phyloP scores from a whole-genome alignment of 30 jellyfish, hydroid and myxozoan genomes.

The Catostylus mosaicus region DNA sequence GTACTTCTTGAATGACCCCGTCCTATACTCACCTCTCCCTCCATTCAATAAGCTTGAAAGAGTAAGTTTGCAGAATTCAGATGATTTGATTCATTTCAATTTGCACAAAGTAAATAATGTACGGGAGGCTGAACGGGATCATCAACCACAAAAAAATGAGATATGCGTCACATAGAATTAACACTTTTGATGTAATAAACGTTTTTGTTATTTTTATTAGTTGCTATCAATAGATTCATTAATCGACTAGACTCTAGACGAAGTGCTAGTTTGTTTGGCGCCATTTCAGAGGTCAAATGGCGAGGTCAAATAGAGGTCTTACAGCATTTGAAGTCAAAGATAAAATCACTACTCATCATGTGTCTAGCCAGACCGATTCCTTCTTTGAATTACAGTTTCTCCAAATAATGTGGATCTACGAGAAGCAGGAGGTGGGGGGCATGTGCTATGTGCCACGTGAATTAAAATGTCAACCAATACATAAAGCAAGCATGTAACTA shows the following conservation, averaged over 20 bases:
- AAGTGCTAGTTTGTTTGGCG: constrained; percentile 56
- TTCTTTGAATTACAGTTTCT: neutral
- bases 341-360: neutral
- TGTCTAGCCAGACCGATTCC: neutral
- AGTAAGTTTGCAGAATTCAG: too few relatives aligned
- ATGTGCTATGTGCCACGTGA: neutral
- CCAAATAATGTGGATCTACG: neutral
- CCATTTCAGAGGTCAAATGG: constrained; percentile 59
- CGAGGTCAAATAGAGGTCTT: constrained; percentile 49
- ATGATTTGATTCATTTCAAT: constrained; percentile 6
- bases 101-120: neutral
- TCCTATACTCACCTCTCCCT: too few relatives aligned
- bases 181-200: constrained; percentile 39
- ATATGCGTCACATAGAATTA: constrained; percentile 29
- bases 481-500: neutral
- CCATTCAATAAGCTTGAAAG: too few relatives aligned
- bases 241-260: constrained; percentile 58
- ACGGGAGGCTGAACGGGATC: neutral
- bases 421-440: neutral
- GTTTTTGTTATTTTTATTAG: constrained; percentile 25
- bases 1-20: too few relatives aligned
- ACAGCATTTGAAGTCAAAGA: neutral
- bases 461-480: neutral
- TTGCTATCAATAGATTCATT: constrained; percentile 53
- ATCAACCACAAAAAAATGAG: constrained; percentile 2